Evolutionary conservation across 2,113 vertebrate species (phyloP), one percentile per base, ranked within the genome.

Genomic region (Charadrius vociferus): DNA sequence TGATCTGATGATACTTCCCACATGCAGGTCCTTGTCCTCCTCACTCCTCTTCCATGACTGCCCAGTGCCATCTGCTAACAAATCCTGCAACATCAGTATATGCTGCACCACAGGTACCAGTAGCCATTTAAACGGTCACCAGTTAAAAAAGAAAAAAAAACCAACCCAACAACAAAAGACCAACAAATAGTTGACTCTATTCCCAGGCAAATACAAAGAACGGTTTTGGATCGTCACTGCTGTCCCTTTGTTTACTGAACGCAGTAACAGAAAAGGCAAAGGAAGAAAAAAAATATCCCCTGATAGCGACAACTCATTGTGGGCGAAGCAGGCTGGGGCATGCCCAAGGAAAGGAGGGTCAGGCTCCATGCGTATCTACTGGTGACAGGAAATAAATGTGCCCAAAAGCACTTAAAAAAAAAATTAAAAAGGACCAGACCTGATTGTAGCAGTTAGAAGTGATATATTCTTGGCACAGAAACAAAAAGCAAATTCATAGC

Each of bases 381-480:
- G 81, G 85, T 34, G 79, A 94, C 2, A 17, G 91, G 71, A 96
- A 97, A 94, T 41, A 88, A 89, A 94, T 61, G 91, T 94, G 90
- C 94, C 86, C 67, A 61, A 97, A 91, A 89, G 59, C 94, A 84
- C 86, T 94, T 86, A 14, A 81, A 95, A 93, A 86, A 87, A 67
- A 49, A 52, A 16, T 47, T 66, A 91, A 94, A 94, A 95, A 85
- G 47, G 66, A 73, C 53, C 79, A 90, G 82, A 90, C 45, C 43
- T n/a, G 87, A 93, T 34, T 86, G 92, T 75, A 87, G 90, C 91
- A 94, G 91, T 96, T 91, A 94, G 56, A 65, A 96, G 93, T 90
- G 95, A 96, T 97, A 85, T 91, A 85, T 95, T 96, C 94, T 90
- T 95, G 95, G 96, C 94, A 92, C 3, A 43, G 86, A 92, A 96